phyloP scores from a whole-genome alignment of 2,113 vertebrate genomes.

The Pao palembangensis region DNA sequence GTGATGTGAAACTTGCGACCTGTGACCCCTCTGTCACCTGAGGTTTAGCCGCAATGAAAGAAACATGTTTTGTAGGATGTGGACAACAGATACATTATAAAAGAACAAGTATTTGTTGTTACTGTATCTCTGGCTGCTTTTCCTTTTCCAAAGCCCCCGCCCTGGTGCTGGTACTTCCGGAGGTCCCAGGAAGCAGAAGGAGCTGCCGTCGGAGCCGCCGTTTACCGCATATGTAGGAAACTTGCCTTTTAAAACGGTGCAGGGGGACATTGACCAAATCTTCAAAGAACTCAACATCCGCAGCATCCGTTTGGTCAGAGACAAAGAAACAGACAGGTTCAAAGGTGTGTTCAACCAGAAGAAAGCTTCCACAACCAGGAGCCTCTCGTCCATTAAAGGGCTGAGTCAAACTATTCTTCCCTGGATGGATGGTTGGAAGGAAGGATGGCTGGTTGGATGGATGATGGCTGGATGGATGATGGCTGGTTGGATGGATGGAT shows the following conservation, averaged over 20 bases:
- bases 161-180: slow-evolving; percentile 75
- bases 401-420: too few relatives aligned
- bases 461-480: too few relatives aligned
- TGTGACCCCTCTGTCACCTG: too few relatives aligned
- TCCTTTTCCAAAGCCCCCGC: slow-evolving; percentile 77
- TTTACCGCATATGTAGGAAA: slow-evolving; percentile 97
- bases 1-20: too few relatives aligned
- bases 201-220: slow-evolving; percentile 94
- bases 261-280: slow-evolving; percentile 96
- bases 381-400: too few relatives aligned
- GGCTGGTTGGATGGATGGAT: too few relatives aligned
- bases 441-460: too few relatives aligned
- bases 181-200: slow-evolving; percentile 89
- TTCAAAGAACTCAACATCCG: slow-evolving; percentile 93
- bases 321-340: slow-evolving; percentile 99
- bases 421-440: too few relatives aligned
- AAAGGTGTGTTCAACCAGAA: slow-evolving; percentile 81
- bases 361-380: neutral
- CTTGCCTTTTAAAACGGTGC: slow-evolving; percentile 94
- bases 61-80: too few relatives aligned
- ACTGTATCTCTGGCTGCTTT: slow-evolving; percentile 5
- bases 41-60: too few relatives aligned
- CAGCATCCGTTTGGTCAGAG: slow-evolving; percentile 93
- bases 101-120: neutral
- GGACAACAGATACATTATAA: too few relatives aligned